A percentile compares a stretch with the other conserved stretches of the same genome.
Evolutionary conservation across 2,797 vertebrate genomes (phyloP).

Genomic region (Antennarius maculatus): DNA sequence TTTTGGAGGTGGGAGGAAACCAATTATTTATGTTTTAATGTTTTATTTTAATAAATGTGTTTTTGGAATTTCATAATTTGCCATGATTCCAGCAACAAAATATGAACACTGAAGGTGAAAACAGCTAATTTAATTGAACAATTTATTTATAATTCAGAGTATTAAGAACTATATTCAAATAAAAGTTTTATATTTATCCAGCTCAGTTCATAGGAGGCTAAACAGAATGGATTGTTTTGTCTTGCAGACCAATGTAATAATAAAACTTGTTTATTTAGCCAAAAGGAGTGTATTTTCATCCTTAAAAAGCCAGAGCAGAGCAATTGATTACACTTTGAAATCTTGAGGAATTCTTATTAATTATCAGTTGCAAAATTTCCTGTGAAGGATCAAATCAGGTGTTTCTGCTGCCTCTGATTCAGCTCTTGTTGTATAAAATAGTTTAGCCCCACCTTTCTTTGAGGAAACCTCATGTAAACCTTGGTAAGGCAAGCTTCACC

Average conservation of each 20-base stretch:
- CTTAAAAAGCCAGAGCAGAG: neutral
- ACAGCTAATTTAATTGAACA: too few relatives aligned
- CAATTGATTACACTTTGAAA: neutral
- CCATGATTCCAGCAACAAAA: too few relatives aligned
- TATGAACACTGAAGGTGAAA: too few relatives aligned
- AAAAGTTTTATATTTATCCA: too few relatives aligned
- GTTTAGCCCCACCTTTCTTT: neutral
- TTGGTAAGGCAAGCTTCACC: neutral
- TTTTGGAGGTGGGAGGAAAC: too few relatives aligned
- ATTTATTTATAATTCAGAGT: too few relatives aligned
- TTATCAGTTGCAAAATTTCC: conserved; percentile 3
- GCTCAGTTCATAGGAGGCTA: neutral
- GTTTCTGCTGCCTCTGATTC: neutral
- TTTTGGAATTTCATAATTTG: too few relatives aligned
- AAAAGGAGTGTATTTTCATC: neutral
- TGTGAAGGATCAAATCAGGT: neutral
- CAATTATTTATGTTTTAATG: too few relatives aligned
- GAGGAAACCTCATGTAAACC: too few relatives aligned
- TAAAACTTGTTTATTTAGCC: neutral
- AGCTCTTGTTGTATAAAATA: neutral
- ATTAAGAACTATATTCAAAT: too few relatives aligned
- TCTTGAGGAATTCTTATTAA: neutral
- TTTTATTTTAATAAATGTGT: too few relatives aligned
- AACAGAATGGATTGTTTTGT: neutral
- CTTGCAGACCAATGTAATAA: neutral